phyloP scores from a whole-genome alignment of 2,888 invertebrate genomes.

The Orthosia gracilis region DNA sequence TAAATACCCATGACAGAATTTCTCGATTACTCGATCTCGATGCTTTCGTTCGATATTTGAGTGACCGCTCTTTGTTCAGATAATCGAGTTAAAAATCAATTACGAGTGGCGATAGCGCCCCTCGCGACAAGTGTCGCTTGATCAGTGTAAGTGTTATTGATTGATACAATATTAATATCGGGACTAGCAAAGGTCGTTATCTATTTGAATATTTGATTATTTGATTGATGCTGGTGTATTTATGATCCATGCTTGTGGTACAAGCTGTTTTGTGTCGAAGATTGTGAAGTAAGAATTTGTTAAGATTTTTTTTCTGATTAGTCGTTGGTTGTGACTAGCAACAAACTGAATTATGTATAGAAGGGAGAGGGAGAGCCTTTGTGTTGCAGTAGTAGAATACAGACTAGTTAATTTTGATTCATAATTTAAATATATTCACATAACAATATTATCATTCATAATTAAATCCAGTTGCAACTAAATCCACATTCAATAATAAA shows the following conservation, averaged over 20 bases:
- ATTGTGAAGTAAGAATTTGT: no score
- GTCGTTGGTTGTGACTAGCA: no score
- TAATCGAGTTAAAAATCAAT: conserved; percentile 63
- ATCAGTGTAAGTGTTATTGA: conserved; percentile 42
- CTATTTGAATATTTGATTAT: conserved; percentile 41
- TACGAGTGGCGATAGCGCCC: conserved; percentile 6
- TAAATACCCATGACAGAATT: conserved; percentile 11
- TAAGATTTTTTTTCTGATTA: no score
- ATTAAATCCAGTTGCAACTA: background rate
- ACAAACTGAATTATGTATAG: no score
- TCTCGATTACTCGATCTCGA: conserved; percentile 37
- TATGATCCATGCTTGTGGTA: conserved; percentile 2
- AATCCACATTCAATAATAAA: background rate
- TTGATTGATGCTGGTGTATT: background rate
- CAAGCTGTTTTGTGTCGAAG: no score
- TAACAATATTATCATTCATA: background rate
- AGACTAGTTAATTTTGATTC: background rate
- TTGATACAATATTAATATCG: conserved; percentile 40
- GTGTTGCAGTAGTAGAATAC: background rate
- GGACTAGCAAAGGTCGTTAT: background rate
- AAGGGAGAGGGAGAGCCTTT: no score
- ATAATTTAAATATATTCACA: no score
- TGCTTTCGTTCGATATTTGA: conserved; percentile 32
- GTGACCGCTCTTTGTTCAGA: conserved; percentile 39
- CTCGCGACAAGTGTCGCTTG: conserved; percentile 39